These are phyloP conservation scores for Drosophila mimica DNA, from an alignment of 2,888 invertebrate genomes.

Conservation along the genomic window DNA sequence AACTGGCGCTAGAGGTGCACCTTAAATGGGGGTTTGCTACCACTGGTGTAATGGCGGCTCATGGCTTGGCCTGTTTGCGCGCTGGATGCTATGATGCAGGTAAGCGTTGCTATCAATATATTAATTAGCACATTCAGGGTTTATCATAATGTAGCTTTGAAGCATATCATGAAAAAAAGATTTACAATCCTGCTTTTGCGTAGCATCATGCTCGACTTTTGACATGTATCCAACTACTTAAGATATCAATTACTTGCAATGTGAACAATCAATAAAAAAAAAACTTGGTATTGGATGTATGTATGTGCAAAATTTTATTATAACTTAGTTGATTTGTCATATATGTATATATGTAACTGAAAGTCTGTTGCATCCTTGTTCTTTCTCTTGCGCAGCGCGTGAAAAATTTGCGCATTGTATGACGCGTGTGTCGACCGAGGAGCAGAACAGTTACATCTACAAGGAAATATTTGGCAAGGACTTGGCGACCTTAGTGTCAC, in stretches of 20 bases:
- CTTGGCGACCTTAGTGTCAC: neutral
- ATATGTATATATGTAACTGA: neutral
- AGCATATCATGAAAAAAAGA: neutral
- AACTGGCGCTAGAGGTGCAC: constrained; percentile 92
- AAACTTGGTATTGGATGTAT: neutral
- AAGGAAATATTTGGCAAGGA: constrained; percentile 62
- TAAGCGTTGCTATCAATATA: constrained; percentile 33
- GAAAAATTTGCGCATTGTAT: constrained; percentile 84
- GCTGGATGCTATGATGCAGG: constrained; percentile 92
- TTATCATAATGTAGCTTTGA: too few species aligned
- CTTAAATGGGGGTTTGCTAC: constrained; percentile 93
- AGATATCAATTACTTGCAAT: neutral
- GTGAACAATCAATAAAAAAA: neutral
- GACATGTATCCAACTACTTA: neutral
- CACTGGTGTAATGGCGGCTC: constrained; percentile 92
- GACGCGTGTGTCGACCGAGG: constrained; percentile 78
- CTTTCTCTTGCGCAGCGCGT: constrained; percentile 69
- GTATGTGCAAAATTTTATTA: too few species aligned
- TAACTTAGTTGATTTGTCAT: neutral
- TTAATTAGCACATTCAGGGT: neutral
- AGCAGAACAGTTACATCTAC: constrained; percentile 70
- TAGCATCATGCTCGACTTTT: neutral
- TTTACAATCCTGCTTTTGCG: neutral
- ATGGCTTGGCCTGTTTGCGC: constrained; percentile 93
- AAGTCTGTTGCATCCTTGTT: neutral